A percentile compares a stretch with the other conserved stretches of the same genome.
These are phyloP conservation scores for Vidua chalybeata DNA, from an alignment of 2,113 vertebrate species.

Conservation along the genomic window DNA sequence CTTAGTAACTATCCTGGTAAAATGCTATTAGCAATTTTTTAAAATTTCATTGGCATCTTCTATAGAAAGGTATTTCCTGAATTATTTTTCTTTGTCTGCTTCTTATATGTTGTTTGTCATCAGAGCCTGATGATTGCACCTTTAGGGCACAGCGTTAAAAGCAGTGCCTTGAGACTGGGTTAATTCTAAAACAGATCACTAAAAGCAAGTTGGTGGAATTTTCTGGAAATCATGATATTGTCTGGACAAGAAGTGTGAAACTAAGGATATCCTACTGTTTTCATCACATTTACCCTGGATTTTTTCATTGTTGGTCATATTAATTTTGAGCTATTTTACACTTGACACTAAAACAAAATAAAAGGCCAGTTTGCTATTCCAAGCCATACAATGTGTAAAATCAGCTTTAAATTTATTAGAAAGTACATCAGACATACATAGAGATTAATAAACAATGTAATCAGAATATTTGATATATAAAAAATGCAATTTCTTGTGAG, in stretches of 20 bases:
- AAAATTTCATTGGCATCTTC: background rate
- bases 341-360: background rate
- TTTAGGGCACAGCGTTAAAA: background rate
- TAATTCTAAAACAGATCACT: background rate
- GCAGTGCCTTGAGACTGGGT: background rate
- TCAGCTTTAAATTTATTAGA: background rate
- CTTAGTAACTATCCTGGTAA: background rate
- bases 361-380: background rate
- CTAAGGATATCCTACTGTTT: background rate
- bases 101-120: background rate
- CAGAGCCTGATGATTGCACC: no score
- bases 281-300: background rate
- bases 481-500: background rate
- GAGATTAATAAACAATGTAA: background rate
- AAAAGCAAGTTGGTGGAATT: background rate
- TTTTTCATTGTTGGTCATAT: background rate
- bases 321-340: background rate
- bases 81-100: background rate
- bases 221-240: background rate
- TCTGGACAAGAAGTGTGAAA: background rate
- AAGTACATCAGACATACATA: background rate
- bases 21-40: background rate
- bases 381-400: background rate
- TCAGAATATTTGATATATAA: background rate
- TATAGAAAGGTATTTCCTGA: background rate